These are phyloP conservation scores for Styela clava DNA, from an alignment of 23 tunicate genomes.

Conservation along the genomic window DNA sequence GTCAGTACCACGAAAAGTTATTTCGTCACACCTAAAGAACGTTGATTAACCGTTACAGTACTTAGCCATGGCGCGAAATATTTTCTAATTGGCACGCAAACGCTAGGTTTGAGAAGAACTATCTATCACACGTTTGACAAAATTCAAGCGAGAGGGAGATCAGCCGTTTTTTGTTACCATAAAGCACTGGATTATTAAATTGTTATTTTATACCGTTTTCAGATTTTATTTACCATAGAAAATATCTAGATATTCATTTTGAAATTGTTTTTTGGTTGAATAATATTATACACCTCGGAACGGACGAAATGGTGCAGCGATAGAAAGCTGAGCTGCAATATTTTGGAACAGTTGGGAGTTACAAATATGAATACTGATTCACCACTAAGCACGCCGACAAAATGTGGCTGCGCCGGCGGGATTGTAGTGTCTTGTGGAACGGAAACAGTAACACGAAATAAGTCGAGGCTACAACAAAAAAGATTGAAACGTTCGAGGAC, in stretches of 20 bases:
- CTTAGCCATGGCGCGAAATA: neutral
- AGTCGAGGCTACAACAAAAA: conserved; percentile 1
- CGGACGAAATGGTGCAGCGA: too few species aligned
- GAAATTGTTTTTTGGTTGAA: too few species aligned
- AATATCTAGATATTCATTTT: too few species aligned
- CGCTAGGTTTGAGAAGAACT: too few species aligned
- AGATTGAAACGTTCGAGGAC: neutral
- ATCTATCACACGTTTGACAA: too few species aligned
- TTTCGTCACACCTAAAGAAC: neutral
- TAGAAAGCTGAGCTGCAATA: neutral
- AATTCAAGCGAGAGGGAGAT: too few species aligned
- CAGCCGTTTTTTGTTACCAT: too few species aligned
- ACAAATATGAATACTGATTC: neutral
- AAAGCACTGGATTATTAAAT: too few species aligned
- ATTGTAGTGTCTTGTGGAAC: conserved; percentile 16
- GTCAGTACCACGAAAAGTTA: neutral
- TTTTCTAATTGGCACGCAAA: neutral
- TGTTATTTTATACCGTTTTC: too few species aligned
- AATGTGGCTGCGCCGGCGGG: conserved; percentile 20
- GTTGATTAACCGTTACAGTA: neutral
- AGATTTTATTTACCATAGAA: too few species aligned
- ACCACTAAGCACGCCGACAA: conserved; percentile 2
- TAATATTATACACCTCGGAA: too few species aligned
- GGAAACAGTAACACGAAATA: neutral
- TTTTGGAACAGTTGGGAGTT: neutral